phyloP scores from a whole-genome alignment of 2,888 invertebrate species.

The Sesia apiformis region DNA sequence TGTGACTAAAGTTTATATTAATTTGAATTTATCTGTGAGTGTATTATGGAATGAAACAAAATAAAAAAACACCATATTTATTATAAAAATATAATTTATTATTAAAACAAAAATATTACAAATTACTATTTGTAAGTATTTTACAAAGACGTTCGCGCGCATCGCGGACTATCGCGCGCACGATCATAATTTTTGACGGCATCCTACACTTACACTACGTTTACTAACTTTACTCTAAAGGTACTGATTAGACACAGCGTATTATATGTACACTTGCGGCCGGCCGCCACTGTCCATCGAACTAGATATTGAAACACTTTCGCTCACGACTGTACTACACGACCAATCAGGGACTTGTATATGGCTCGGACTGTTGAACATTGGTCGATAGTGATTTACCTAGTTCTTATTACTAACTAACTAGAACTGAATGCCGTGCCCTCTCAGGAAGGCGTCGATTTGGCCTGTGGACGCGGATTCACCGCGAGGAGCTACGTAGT shows the following conservation, averaged over 20 bases:
- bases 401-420: constrained; percentile 32
- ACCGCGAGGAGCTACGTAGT: constrained; percentile 74
- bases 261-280: constrained; percentile 48
- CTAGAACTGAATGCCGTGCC: constrained; percentile 79
- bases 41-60: too few relatives aligned
- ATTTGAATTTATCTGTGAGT: too few relatives aligned
- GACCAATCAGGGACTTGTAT: constrained; percentile 24
- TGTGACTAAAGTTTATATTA: too few relatives aligned
- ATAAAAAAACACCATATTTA: constrained; percentile 8
- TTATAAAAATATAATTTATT: constrained; percentile 71
- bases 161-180: constrained; percentile 40
- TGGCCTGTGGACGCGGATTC: constrained; percentile 77
- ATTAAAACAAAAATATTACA: constrained; percentile 65
- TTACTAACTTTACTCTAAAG: constrained; percentile 45
- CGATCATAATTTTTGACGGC: constrained; percentile 21
- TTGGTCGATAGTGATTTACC: constrained; percentile 24
- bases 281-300: constrained; percentile 34
- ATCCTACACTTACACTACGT: constrained; percentile 46
- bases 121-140: constrained; percentile 48
- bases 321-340: constrained; percentile 35
- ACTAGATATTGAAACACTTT: constrained; percentile 21
- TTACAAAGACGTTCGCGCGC: constrained; percentile 34
- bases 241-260: constrained; percentile 61
- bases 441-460: constrained; percentile 86
- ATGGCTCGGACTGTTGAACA: constrained; percentile 31